A percentile compares a stretch with the other conserved stretches of the same genome.
These are phyloP conservation scores for Pegoplata infirma DNA, from an alignment of 2,888 invertebrate species.

Conservation along the genomic window DNA sequence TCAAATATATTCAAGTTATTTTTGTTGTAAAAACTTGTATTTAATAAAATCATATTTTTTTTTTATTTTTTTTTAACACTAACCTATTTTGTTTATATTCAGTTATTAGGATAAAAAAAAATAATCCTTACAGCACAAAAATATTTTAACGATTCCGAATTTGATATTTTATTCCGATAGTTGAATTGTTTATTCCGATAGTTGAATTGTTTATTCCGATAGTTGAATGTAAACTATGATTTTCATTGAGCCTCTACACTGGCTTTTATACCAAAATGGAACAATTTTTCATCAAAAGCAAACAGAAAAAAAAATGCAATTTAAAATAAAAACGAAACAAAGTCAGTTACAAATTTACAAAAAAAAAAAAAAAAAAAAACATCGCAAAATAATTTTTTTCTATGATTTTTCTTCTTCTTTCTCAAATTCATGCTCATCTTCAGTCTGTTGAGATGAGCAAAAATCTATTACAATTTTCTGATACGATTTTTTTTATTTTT, in stretches of 20 bases:
- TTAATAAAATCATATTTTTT: too few species aligned
- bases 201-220: slow-evolving; percentile 70
- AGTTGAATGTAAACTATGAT: slow-evolving; percentile 75
- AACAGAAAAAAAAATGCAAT: slow-evolving; percentile 30
- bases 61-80: slow-evolving; percentile 29
- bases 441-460: not conserved
- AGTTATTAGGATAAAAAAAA: not conserved
- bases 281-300: slow-evolving; percentile 41
- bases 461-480: slow-evolving; percentile 59
- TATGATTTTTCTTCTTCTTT: slow-evolving; percentile 24
- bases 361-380: slow-evolving; percentile 27
- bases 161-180: slow-evolving; percentile 22
- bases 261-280: slow-evolving; percentile 73
- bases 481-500: slow-evolving; percentile 2
- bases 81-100: slow-evolving; percentile 45
- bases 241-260: slow-evolving; percentile 69
- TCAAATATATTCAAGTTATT: too few species aligned
- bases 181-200: slow-evolving; percentile 68
- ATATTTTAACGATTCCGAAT: not conserved
- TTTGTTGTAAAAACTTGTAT: too few species aligned
- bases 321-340: slow-evolving; percentile 36
- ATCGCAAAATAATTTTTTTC: too few species aligned
- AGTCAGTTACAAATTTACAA: slow-evolving; percentile 36
- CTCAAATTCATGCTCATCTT: slow-evolving; percentile 44
- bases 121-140: not conserved